Conservation (phyloP, 2,797 vertebrate species). For the Pterois miles region DNA sequence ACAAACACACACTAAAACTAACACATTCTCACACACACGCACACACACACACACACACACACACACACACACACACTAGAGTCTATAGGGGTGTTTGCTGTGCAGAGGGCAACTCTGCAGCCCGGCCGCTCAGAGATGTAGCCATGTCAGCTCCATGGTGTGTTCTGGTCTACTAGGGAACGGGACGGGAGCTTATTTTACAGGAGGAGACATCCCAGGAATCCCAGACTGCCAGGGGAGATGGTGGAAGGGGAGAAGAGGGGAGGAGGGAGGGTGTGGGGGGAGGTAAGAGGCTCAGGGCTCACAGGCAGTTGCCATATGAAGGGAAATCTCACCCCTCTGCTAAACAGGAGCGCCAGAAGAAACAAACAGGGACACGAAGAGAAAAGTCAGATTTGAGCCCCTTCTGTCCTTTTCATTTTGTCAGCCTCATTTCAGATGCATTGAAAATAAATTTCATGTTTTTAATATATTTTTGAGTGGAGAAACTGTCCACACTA, state of each 20-base stretch:
- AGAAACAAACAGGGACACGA: conserved; percentile 15
- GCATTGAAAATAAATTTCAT: background rate
- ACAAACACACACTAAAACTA: conserved; percentile 44
- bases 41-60: conserved; percentile 35
- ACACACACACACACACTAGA: conserved; percentile 44
- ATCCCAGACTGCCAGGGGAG: conserved; percentile 85
- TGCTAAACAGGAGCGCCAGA: conserved; percentile 23
- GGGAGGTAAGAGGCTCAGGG: conserved; percentile 23
- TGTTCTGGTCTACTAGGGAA: conserved; percentile 73
- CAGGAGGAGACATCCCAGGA: conserved; percentile 89
- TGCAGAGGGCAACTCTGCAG: conserved; percentile 77
- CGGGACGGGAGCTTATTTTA: conserved; percentile 80
- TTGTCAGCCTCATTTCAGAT: background rate
- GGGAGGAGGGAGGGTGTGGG: background rate
- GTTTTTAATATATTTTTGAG: background rate
- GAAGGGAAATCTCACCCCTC: conserved; percentile 59
- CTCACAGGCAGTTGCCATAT: conserved; percentile 68
- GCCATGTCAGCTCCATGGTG: conserved; percentile 79
- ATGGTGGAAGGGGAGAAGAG: conserved; percentile 50
- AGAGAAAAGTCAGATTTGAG: background rate
- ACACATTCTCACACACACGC: no score
- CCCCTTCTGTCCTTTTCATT: background rate
- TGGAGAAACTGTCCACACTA: conserved; percentile 4
- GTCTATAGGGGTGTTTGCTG: conserved; percentile 46
- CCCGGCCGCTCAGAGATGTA: conserved; percentile 72